Evolutionary conservation across 2,888 invertebrate genomes (phyloP).

Genomic region (Autographa pulchrina): DNA sequence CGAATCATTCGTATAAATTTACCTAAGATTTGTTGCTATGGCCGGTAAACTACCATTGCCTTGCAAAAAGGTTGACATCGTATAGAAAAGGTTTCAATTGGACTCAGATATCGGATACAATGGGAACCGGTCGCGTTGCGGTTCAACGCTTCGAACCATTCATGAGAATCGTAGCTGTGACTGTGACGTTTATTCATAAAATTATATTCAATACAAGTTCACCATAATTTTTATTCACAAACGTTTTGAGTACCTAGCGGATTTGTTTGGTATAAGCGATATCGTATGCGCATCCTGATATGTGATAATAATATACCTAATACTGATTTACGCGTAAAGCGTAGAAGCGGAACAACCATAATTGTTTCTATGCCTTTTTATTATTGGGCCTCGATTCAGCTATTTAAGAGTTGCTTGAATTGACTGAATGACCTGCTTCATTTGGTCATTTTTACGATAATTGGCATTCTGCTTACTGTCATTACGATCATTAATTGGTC

Average conservation of each 20-base stretch:
- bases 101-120: slow-evolving; percentile 55
- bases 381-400: no score
- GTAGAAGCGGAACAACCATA: slow-evolving; percentile 13
- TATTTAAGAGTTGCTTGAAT: no score
- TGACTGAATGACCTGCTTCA: no score
- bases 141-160: slow-evolving; percentile 56
- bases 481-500: no score
- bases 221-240: not conserved
- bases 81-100: slow-evolving; percentile 40
- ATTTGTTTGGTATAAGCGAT: slow-evolving; percentile 10
- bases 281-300: slow-evolving; percentile 17
- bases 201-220: not conserved
- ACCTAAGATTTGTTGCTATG: no score
- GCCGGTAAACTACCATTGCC: slow-evolving; percentile 10
- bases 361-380: no score
- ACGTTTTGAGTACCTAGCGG: not conserved
- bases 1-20: no score
- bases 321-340: not conserved
- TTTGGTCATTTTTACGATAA: no score
- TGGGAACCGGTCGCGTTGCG: slow-evolving; percentile 53
- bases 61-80: slow-evolving; percentile 30
- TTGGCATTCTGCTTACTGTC: no score
- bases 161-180: slow-evolving; percentile 49
- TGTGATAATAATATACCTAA: slow-evolving; percentile 2
- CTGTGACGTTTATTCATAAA: slow-evolving; percentile 43